These are phyloP conservation scores for Dendronephthya gigantea DNA, from an alignment of 64 coral and sea anemone species.

Conservation along the genomic window DNA sequence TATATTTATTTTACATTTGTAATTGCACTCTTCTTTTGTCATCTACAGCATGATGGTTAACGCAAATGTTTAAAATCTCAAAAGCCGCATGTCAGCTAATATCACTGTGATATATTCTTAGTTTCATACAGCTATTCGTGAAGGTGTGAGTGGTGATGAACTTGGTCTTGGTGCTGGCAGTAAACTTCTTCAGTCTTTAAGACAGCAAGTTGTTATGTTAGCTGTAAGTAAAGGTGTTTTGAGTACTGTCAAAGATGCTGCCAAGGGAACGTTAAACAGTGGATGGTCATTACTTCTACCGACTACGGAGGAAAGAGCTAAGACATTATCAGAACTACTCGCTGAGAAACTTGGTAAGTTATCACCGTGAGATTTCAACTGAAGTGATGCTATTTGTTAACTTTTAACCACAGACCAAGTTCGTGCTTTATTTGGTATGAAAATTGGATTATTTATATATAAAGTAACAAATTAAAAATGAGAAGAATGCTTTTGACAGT, in stretches of 20 bases:
- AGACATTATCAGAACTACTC: conserved; percentile 70
- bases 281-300: conserved; percentile 81
- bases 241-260: conserved; percentile 78
- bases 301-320: conserved; percentile 90
- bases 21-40: neutral
- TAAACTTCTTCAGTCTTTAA: conserved; percentile 88
- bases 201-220: conserved; percentile 88
- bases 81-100: no score
- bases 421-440: no score
- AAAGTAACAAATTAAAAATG: no score
- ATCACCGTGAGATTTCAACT: no score
- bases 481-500: no score
- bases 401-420: no score
- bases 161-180: conserved; percentile 91
- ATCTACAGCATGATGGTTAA: no score
- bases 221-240: conserved; percentile 87
- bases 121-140: conserved; percentile 90
- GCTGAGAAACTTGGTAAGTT: conserved; percentile 44
- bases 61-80: no score
- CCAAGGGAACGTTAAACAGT: conserved; percentile 77
- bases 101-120: neutral
- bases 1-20: neutral
- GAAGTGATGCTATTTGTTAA: no score
- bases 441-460: no score
- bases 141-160: conserved; percentile 55